A percentile compares a stretch with the other conserved stretches of the same genome.
These are phyloP conservation scores for Acyrthosiphon pisum DNA, from an alignment of 1,140 invertebrate species.

Conservation along the genomic window DNA sequence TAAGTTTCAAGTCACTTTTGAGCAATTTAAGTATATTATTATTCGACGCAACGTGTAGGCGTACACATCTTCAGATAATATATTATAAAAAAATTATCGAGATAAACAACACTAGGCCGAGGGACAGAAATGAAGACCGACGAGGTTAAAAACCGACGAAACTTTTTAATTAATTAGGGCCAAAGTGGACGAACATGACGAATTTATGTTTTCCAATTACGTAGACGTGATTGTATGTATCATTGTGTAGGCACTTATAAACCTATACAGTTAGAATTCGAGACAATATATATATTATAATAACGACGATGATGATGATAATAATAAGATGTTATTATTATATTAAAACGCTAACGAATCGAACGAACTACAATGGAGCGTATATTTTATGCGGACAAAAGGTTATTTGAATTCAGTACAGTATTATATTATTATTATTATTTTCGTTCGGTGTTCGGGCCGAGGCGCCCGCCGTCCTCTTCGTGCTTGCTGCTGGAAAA, in stretches of 20 bases:
- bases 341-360: constrained; percentile 16
- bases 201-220: neutral
- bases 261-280: neutral
- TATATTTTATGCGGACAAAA: neutral
- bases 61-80: too few species aligned
- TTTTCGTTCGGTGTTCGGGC: neutral
- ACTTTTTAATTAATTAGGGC: neutral
- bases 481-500: neutral
- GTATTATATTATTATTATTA: neutral
- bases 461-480: neutral
- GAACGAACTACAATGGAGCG: neutral
- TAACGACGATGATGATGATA: neutral
- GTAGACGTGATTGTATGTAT: neutral
- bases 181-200: neutral
- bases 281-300: constrained; percentile 17
- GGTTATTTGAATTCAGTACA: constrained; percentile 5
- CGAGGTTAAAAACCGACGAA: neutral
- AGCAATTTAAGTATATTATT: neutral
- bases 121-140: neutral
- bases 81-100: neutral
- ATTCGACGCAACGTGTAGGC: neutral
- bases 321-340: neutral
- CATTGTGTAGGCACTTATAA: neutral
- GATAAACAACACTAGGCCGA: neutral
- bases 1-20: neutral